Percentiles rank a stretch among this genome's conserved stretches.
These are phyloP conservation scores for Myotis davidii DNA, from an alignment of 2,113 vertebrate species.

Conservation along the genomic window DNA sequence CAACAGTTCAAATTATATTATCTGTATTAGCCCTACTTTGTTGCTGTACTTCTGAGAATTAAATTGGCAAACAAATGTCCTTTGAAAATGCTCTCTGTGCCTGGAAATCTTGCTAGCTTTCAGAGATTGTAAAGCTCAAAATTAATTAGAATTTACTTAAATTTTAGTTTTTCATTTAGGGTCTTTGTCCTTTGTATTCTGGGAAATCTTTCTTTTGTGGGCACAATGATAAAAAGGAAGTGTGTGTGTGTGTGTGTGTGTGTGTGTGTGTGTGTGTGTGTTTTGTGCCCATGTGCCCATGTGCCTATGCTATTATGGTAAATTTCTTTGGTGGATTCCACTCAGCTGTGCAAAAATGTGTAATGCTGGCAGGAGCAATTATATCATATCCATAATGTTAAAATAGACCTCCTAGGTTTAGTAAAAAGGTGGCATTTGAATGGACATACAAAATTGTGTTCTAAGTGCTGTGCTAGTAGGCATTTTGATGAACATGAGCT, in stretches of 20 bases:
- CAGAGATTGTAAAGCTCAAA: constrained; percentile 1
- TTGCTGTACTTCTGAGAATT: constrained; percentile 37
- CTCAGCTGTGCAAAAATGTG: constrained; percentile 53
- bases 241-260: background rate
- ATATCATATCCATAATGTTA: constrained; percentile 49
- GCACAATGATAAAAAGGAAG: background rate
- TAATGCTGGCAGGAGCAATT: constrained; percentile 53
- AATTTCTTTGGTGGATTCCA: constrained; percentile 57
- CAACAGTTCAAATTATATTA: constrained; percentile 44
- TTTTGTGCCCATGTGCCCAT: background rate
- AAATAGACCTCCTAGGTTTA: constrained; percentile 55
- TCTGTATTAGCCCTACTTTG: constrained; percentile 42
- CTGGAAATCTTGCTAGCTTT: constrained; percentile 43
- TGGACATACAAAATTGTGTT: constrained; percentile 3
- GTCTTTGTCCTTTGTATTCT: constrained; percentile 10
- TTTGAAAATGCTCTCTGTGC: constrained; percentile 40
- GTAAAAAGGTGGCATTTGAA: constrained; percentile 24
- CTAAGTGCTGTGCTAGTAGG: constrained; percentile 27
- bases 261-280: background rate
- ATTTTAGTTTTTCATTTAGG: constrained; percentile 10
- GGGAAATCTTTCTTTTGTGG: background rate
- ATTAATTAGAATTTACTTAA: constrained; percentile 15
- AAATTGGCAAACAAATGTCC: constrained; percentile 41
- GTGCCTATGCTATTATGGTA: constrained; percentile 13
- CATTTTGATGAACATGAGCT: constrained; percentile 42